Percentiles rank a stretch among this genome's conserved stretches.
Evolutionary conservation across 2,113 vertebrate species (phyloP).

Genomic region (Aspiorhynchus laticeps): DNA sequence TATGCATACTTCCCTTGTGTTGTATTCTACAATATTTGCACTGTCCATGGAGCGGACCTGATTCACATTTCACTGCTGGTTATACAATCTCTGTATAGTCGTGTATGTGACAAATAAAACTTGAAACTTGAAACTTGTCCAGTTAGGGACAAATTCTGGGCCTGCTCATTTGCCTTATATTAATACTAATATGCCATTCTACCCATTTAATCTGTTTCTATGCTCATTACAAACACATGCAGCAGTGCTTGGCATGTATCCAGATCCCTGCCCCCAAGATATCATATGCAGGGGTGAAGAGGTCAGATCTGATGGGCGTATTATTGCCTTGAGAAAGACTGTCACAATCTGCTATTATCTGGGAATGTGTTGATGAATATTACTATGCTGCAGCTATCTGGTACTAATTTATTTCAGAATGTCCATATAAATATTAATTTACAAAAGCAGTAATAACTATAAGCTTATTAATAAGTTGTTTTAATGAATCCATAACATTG

Average conservation of each 20-base stretch:
- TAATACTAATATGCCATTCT: background rate
- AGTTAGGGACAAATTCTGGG: background rate
- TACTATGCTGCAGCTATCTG: background rate
- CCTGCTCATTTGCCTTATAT: background rate
- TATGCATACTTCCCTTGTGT: too few relatives aligned
- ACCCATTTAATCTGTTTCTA: background rate
- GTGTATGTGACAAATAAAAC: too few relatives aligned
- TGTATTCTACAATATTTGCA: too few relatives aligned
- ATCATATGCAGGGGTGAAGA: slow-evolving; percentile 60
- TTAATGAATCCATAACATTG: background rate
- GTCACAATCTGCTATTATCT: slow-evolving; percentile 31
- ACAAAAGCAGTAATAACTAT: background rate
- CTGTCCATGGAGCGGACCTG: too few relatives aligned
- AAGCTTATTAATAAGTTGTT: background rate
- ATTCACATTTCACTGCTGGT: too few relatives aligned
- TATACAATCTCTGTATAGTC: too few relatives aligned
- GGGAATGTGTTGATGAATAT: slow-evolving; percentile 2
- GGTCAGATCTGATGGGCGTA: slow-evolving; percentile 52
- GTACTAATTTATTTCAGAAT: background rate
- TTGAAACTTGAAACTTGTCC: too few relatives aligned
- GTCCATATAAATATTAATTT: background rate
- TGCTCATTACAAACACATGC: background rate
- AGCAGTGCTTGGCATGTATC: slow-evolving; percentile 58
- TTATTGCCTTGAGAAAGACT: slow-evolving; percentile 38
- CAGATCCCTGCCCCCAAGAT: slow-evolving; percentile 58